Evolutionary conservation across 2,797 vertebrate genomes (phyloP), one percentile per base, ranked within the genome.

Genomic region (Serranus cabrilla): DNA sequence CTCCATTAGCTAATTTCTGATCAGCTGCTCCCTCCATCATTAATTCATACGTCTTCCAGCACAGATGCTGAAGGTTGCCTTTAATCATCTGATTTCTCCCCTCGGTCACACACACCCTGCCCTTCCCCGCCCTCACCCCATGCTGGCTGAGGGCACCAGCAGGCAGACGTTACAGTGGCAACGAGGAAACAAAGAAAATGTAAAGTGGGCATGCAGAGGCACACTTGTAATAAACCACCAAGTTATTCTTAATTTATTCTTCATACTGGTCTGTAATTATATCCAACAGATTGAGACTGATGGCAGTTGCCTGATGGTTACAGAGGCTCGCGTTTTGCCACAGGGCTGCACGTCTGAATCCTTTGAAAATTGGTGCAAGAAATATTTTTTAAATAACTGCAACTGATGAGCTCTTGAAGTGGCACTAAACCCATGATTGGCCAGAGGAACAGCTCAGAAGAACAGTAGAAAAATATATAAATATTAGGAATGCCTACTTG

Each of bases 1-100:
- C 76, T 90, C 90, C 93, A 95, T 95, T 95, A 94, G 94, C 90
- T 93, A 89, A 94, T 91, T 94, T 88, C 86, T 91, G 87, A 93
- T 93, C 93, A 93, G 90, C 92, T 93, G 92, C 92, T 88, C 81
- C 90, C 90, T 73, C 82, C 81, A 92, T 95, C 88, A 93, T 93
- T 94, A 87, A 94, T 94, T 94, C 93, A 94, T 93, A 78, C 27
- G 23, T 89, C 80, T 81, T 79, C 79, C 83, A 74, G 87, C 78
- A 83, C 90, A 92, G 90, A 93, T 92, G 90, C 82, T 85, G 74
- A 86, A 85, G 82, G 80, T 90, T 83, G 85, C 81, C 82, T 90
- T 92, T 92, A 91, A 92, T 91, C 91, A 89, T 92, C 76, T 90
- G 92, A 93, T 90, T 87, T 83, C 77, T 66, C 67, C 65, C 58